These are phyloP conservation scores for Manduca sexta DNA, from an alignment of 1,140 invertebrate genomes.

Conservation along the genomic window DNA sequence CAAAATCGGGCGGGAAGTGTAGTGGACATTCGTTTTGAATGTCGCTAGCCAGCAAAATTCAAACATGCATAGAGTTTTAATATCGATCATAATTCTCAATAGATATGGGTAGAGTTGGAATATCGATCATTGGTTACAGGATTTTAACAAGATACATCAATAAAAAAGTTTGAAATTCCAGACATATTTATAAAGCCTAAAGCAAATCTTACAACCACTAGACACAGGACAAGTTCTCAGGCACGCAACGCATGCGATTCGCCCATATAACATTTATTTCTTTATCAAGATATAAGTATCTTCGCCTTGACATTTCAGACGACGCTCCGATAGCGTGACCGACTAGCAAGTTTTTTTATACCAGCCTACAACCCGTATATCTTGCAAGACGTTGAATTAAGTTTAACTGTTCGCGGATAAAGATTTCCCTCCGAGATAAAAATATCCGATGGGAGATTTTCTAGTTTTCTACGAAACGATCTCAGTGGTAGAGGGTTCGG, in stretches of 20 bases:
- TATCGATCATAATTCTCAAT: too few species aligned
- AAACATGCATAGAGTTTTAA: too few species aligned
- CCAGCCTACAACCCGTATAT: slow-evolving; percentile 22
- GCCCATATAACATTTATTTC: neutral
- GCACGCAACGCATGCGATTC: slow-evolving; percentile 5
- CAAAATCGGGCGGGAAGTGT: too few species aligned
- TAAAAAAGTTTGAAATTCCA: too few species aligned
- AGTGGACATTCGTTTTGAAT: too few species aligned
- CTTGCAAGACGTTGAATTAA: slow-evolving; percentile 43
- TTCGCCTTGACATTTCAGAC: slow-evolving; percentile 1
- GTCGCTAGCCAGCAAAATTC: too few species aligned
- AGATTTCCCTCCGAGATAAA: slow-evolving; percentile 57
- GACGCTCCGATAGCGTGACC: slow-evolving; percentile 11
- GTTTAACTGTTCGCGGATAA: slow-evolving; percentile 55
- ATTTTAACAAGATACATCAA: too few species aligned
- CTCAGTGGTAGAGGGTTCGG: slow-evolving; percentile 43
- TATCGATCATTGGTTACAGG: too few species aligned
- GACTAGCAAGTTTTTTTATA: slow-evolving; percentile 21
- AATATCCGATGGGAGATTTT: slow-evolving; percentile 50
- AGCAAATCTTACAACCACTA: too few species aligned
- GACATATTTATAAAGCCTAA: too few species aligned
- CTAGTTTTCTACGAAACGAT: slow-evolving; percentile 47
- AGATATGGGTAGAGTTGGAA: too few species aligned
- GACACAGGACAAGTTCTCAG: too few species aligned
- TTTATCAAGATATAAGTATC: slow-evolving; percentile 6